A percentile compares a stretch with the other conserved stretches of the same genome.
Evolutionary conservation across 2,113 vertebrate species (phyloP).

Genomic region (Limanda limanda): DNA sequence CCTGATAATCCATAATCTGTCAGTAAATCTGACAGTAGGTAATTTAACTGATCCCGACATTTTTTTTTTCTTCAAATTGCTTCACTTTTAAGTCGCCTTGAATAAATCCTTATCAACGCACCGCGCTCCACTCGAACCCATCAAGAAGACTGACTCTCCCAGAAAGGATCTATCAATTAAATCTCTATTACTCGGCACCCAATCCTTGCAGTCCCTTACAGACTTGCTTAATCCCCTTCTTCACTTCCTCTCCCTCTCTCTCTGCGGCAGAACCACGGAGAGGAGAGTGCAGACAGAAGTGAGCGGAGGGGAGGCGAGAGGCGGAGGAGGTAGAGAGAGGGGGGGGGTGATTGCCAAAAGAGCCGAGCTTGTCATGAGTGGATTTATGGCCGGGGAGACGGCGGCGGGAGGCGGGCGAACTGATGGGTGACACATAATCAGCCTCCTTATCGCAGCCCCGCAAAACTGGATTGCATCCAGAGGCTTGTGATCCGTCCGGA

Average conservation of each 20-base stretch:
- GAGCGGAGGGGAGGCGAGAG: constrained; percentile 31
- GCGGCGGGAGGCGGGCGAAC: constrained; percentile 62
- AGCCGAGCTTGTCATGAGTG: constrained; percentile 69
- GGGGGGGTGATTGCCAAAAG: constrained; percentile 56
- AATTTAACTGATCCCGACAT: constrained; percentile 3
- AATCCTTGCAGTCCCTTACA: constrained; percentile 51
- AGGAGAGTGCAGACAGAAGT: constrained; percentile 44
- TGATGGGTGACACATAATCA: constrained; percentile 80
- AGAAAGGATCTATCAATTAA: constrained; percentile 69
- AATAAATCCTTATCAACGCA: constrained; percentile 47
- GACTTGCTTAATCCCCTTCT: constrained; percentile 66
- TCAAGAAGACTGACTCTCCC: constrained; percentile 52
- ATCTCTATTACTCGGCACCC: constrained; percentile 54
- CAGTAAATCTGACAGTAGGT: constrained; percentile 12
- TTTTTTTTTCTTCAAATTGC: constrained; percentile 25
- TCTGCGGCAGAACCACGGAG: constrained; percentile 46
- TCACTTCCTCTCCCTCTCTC: constrained; percentile 33
- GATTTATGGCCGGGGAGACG: constrained; percentile 75
- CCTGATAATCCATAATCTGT: constrained; percentile 29
- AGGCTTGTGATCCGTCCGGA: constrained; percentile 81
- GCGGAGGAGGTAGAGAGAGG: constrained; percentile 39
- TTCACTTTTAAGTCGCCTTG: constrained; percentile 18
- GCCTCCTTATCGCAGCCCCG: constrained; percentile 82
- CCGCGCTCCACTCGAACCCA: constrained; percentile 33
- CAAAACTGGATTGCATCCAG: constrained; percentile 81